Percentiles rank a stretch among this genome's conserved stretches.
These are phyloP conservation scores for Drosophila multiciliata DNA, from an alignment of 2,888 invertebrate species.

Conservation along the genomic window DNA sequence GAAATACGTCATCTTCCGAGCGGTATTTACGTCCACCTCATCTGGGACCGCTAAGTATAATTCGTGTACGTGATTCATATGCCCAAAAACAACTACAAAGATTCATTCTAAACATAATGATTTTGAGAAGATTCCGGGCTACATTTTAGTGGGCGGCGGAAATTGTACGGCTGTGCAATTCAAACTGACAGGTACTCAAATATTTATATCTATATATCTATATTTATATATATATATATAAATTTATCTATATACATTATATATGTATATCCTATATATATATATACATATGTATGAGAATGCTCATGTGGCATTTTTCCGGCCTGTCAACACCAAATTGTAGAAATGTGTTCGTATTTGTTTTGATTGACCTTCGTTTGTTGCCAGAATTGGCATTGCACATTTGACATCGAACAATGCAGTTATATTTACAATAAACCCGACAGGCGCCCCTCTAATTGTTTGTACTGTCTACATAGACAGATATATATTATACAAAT, in stretches of 20 bases:
- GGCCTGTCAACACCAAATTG: conserved; percentile 66
- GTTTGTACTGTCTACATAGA: not conserved
- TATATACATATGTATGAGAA: conserved; percentile 2
- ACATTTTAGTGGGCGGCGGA: conserved; percentile 34
- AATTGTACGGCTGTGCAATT: conserved; percentile 31
- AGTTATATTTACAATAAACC: conserved; percentile 4
- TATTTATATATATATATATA: conserved; percentile 6
- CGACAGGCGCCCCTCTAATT: not conserved
- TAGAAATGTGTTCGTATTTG: conserved; percentile 40
- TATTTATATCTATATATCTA: conserved; percentile 37
- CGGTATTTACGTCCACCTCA: not conserved
- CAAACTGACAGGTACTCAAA: conserved; percentile 56
- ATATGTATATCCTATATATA: conserved; percentile 12
- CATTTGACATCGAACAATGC: conserved; percentile 48
- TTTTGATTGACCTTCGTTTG: conserved; percentile 61
- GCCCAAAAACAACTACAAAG: conserved; percentile 10
- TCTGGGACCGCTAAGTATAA: conserved; percentile 24
- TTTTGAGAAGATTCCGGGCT: conserved; percentile 29
- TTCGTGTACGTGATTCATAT: conserved; percentile 58
- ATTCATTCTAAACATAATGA: conserved; percentile 19
- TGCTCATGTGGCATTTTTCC: conserved; percentile 6
- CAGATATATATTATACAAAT: not conserved
- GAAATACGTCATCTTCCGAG: conserved; percentile 51
- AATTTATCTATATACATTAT: not conserved
- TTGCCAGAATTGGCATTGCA: conserved; percentile 50